These are phyloP conservation scores for Cydia splendana DNA, from an alignment of 1,140 invertebrate genomes.

Conservation along the genomic window DNA sequence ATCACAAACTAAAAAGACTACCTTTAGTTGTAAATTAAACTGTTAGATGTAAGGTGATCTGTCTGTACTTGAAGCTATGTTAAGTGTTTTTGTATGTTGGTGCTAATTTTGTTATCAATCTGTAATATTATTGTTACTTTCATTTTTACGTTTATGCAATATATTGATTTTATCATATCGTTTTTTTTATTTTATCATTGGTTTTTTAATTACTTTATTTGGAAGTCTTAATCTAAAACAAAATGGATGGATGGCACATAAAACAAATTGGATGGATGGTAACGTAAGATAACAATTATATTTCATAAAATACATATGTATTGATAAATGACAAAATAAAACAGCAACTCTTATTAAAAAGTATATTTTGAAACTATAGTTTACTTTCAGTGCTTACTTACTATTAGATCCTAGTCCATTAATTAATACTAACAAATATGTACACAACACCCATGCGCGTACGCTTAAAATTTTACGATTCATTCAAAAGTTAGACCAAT, in stretches of 20 bases:
- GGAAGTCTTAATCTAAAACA: no score
- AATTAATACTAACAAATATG: not conserved
- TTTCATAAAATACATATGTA: not conserved
- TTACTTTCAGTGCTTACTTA: constrained; percentile 13
- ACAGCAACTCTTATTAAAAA: constrained; percentile 37
- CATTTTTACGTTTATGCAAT: constrained; percentile 39
- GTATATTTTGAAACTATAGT: constrained; percentile 20
- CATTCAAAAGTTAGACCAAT: constrained; percentile 3
- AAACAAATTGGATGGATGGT: no score
- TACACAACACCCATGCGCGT: not conserved
- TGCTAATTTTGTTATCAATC: constrained; percentile 49
- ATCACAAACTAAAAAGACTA: constrained; percentile 31
- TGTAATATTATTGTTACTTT: constrained; percentile 41
- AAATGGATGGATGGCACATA: no score
- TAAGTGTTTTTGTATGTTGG: constrained; percentile 42
- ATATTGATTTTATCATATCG: constrained; percentile 37
- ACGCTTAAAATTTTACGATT: not conserved
- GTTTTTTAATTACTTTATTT: not conserved
- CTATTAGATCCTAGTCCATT: not conserved
- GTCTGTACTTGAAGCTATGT: constrained; percentile 27
- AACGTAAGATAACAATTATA: no score
- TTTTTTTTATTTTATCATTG: not conserved
- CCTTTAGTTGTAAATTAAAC: constrained; percentile 18
- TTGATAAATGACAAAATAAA: constrained; percentile 34
- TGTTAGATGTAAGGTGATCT: constrained; percentile 25